A percentile compares a stretch with the other conserved stretches of the same genome.
These are phyloP conservation scores for Calliscelio sp. DNA, from an alignment of 2,888 invertebrate genomes.

Conservation along the genomic window DNA sequence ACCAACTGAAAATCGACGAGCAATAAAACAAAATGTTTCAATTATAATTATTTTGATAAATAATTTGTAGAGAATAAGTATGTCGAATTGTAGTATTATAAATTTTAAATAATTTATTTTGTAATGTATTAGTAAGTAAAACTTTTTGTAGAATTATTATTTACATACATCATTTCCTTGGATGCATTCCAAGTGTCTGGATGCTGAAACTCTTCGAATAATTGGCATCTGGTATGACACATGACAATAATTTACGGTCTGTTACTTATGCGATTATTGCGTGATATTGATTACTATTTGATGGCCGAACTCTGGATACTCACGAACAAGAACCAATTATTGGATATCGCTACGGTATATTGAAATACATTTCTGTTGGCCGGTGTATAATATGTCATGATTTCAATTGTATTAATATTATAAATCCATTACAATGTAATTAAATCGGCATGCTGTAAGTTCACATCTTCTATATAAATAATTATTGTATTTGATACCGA, in stretches of 20 bases:
- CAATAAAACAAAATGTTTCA: too few relatives aligned
- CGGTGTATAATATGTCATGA: constrained; percentile 24
- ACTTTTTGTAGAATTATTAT: too few relatives aligned
- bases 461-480: background rate
- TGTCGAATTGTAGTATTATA: too few relatives aligned
- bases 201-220: constrained; percentile 59
- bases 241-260: constrained; percentile 67
- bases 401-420: constrained; percentile 33
- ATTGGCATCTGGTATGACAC: constrained; percentile 65
- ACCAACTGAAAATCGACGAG: too few relatives aligned
- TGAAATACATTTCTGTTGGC: constrained; percentile 20
- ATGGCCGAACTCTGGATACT: constrained; percentile 58
- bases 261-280: constrained; percentile 66
- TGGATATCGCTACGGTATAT: constrained; percentile 53
- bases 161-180: constrained; percentile 53
- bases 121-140: too few relatives aligned
- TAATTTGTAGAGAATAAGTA: too few relatives aligned
- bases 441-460: constrained; percentile 60
- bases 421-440: constrained; percentile 55
- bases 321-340: constrained; percentile 61
- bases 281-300: constrained; percentile 67
- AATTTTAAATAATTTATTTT: too few relatives aligned
- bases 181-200: constrained; percentile 52
- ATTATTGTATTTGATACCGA: constrained; percentile 49
- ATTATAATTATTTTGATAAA: too few relatives aligned